Evolutionary conservation across 23 tunicate genomes (phyloP).

Genomic region (Trididemnum nubilum): DNA sequence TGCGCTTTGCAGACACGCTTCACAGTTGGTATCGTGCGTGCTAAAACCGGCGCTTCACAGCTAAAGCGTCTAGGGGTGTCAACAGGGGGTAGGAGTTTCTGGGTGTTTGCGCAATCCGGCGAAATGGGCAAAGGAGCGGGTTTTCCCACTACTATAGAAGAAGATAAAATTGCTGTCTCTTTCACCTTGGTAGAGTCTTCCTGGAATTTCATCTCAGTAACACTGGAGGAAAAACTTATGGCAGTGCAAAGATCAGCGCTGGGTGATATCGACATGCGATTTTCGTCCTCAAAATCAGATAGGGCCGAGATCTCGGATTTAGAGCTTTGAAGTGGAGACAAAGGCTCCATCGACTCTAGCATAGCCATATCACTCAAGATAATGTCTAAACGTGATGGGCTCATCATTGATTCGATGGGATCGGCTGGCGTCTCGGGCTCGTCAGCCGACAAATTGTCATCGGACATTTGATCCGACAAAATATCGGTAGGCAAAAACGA

Average conservation of each 20-base stretch:
- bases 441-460: not conserved
- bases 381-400: not conserved
- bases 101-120: not conserved
- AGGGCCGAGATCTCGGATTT: not conserved
- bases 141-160: not conserved
- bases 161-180: not conserved
- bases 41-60: slow-evolving; percentile 70
- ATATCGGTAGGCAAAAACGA: not conserved
- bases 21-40: slow-evolving; percentile 60
- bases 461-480: not conserved
- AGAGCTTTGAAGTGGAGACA: slow-evolving; percentile 10
- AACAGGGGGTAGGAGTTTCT: not conserved
- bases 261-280: slow-evolving; percentile 57
- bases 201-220: not conserved
- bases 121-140: not conserved
- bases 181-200: not conserved
- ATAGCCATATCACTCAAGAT: slow-evolving; percentile 11
- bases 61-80: slow-evolving; percentile 81
- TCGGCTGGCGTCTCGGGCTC: not conserved
- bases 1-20: slow-evolving; percentile 57
- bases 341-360: not conserved
- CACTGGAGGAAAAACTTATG: slow-evolving; percentile 42
- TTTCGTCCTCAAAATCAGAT: slow-evolving; percentile 32
- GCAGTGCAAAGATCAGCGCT: slow-evolving; percentile 79
- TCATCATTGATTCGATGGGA: not conserved